phyloP scores from a whole-genome alignment of 2,113 vertebrate species.

The Cnemophilus loriae region DNA sequence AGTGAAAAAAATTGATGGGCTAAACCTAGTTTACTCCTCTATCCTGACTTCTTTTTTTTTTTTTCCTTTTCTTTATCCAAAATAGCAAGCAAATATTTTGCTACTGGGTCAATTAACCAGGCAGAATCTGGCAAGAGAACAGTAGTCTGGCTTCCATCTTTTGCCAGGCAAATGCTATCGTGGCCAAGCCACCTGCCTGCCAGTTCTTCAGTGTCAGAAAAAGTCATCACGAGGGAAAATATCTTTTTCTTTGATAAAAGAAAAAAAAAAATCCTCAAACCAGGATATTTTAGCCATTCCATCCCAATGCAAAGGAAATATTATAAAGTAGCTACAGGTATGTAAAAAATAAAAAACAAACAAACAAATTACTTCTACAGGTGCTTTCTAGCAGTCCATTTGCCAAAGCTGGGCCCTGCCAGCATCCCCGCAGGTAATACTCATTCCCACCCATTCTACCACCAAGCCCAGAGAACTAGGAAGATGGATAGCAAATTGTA shows the following conservation, averaged over 20 bases:
- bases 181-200: neutral
- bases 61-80: neutral
- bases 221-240: conserved; percentile 1
- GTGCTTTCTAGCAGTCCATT: neutral
- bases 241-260: neutral
- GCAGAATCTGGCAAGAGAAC: neutral
- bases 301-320: neutral
- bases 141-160: neutral
- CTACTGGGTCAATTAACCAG: neutral
- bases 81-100: neutral
- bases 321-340: neutral
- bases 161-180: neutral
- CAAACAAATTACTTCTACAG: neutral
- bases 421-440: neutral
- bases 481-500: neutral
- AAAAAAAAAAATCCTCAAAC: neutral
- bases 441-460: neutral
- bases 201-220: neutral
- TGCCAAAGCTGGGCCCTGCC: neutral
- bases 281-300: neutral
- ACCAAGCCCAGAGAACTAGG: neutral
- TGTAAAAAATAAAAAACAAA: neutral
- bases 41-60: neutral
- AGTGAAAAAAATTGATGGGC: neutral
- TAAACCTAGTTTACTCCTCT: neutral